A percentile compares a stretch with the other conserved stretches of the same genome.
phyloP scores from a whole-genome alignment of 2,797 vertebrate genomes.

The Eulemur albifrons region DNA sequence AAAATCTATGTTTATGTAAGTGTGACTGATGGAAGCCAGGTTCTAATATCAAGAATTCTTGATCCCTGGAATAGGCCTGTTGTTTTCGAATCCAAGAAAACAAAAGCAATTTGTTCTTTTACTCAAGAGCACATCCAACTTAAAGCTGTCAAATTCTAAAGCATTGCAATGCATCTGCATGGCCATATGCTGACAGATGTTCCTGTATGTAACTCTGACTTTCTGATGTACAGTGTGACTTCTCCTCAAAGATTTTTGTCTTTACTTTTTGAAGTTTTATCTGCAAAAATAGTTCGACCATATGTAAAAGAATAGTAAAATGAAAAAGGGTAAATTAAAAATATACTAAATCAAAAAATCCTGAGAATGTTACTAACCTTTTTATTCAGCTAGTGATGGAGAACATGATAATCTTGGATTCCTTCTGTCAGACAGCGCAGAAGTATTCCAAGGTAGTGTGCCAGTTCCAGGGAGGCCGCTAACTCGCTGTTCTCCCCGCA shows the following conservation, averaged over 20 bases:
- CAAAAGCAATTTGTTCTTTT: slow-evolving; percentile 60
- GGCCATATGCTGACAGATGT: slow-evolving; percentile 71
- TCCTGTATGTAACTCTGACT: not conserved
- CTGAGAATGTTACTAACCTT: not conserved
- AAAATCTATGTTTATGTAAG: slow-evolving; percentile 30
- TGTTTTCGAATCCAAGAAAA: slow-evolving; percentile 49
- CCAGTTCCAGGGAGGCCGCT: not conserved
- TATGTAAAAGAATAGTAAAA: slow-evolving; percentile 27
- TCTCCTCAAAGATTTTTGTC: not conserved
- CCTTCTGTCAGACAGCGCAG: not conserved
- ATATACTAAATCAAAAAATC: not conserved
- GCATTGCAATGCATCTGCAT: slow-evolving; percentile 7
- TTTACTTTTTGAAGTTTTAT: slow-evolving; percentile 36
- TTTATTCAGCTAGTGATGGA: not conserved
- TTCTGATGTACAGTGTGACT: slow-evolving; percentile 40
- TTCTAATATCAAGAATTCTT: slow-evolving; percentile 33
- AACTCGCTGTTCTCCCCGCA: fast-evolving
- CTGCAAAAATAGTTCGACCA: not conserved
- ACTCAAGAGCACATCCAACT: slow-evolving; percentile 38
- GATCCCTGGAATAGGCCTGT: slow-evolving; percentile 40
- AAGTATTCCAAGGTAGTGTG: not conserved
- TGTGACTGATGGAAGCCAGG: slow-evolving; percentile 44
- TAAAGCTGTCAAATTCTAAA: slow-evolving; percentile 56
- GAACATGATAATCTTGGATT: not conserved
- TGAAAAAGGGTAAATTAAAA: not conserved